Evolutionary conservation across 1,140 invertebrate genomes (phyloP), one percentile per base, ranked within the genome.

Genomic region (Epicauta chinensis): DNA sequence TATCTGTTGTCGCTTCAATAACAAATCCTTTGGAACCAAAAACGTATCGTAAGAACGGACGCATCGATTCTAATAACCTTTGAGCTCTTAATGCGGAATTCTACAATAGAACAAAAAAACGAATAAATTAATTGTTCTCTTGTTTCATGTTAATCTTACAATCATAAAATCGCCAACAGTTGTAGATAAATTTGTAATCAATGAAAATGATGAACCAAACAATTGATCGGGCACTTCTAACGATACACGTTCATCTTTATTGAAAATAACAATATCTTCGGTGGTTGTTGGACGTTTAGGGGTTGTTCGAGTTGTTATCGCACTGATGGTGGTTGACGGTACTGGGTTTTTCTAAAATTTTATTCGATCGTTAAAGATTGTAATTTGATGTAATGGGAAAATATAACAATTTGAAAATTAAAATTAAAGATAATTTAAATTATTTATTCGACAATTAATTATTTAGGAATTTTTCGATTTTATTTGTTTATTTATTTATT

Each of bases 121-220:
- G 14, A 9, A 23, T 40, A 13, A 36, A 34, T 23, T 23, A 5
- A 7, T 23, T 23, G 7, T 43, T 34, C 16, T 36, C 35, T 43
- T 51, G 12, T 42, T 14, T 42, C 15, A 35, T n/a, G n/a, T 32
- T 32, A 23, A 54, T n/a, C 69, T 77, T 73, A 87, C 86, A 73
- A 84, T 77, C 37, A 87, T 83, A 11, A 85, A 71, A 49, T 77
- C 78, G 16, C 80, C 82, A 42, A 86, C 60, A 16, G 82, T 69
- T 69, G 83, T 81, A 62, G 82, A 86, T 55, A 84, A 67, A 52
- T 79, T 79, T 40, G 85, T 86, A 31, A 87, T 69, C n/a, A 86
- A 70, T 43, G 76, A 78, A 68, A 87, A 86, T 58, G 82, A 81
- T 11, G 79, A 78, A 38, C 81, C 82, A 63, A 89, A 83, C 42